These are phyloP conservation scores for Sceloporus undulatus DNA, from an alignment of 2,113 vertebrate species.

Conservation along the genomic window DNA sequence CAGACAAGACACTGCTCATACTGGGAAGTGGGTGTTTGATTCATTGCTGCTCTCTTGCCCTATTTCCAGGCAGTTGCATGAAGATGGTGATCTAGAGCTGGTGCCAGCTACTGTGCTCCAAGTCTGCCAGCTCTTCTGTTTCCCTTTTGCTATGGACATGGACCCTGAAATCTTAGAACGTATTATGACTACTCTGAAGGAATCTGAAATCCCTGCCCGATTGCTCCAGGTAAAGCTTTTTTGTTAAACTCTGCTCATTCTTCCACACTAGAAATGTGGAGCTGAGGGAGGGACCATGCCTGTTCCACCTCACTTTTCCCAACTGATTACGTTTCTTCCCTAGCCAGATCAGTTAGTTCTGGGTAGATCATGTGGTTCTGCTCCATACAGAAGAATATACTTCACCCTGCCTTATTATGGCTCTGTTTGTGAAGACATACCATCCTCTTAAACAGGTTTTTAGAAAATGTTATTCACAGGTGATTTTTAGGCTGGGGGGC, in stretches of 20 bases:
- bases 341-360: not conserved
- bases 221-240: slow-evolving; percentile 78
- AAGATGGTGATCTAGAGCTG: slow-evolving; percentile 63
- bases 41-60: not conserved
- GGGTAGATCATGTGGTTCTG: not conserved
- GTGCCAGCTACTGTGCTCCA: slow-evolving; percentile 73
- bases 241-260: not conserved
- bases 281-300: not conserved
- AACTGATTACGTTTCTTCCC: not conserved
- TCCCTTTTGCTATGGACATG: slow-evolving; percentile 80
- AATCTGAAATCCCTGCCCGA: slow-evolving; percentile 68
- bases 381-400: not conserved
- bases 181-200: slow-evolving; percentile 67
- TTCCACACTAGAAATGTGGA: not conserved
- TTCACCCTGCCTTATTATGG: not conserved
- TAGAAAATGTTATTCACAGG: not conserved
- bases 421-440: not conserved
- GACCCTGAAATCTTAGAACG: slow-evolving; percentile 63
- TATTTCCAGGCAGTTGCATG: slow-evolving; percentile 66
- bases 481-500: not conserved
- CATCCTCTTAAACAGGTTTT: not conserved
- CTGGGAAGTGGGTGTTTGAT: not conserved
- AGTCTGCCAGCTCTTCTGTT: slow-evolving; percentile 80
- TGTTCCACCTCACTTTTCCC: too few relatives aligned
- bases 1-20: not conserved